Percentiles rank a stretch among this genome's conserved stretches.
Conservation (phyloP, 2,888 invertebrate species). For the Sclerodermus sp. region DNA sequence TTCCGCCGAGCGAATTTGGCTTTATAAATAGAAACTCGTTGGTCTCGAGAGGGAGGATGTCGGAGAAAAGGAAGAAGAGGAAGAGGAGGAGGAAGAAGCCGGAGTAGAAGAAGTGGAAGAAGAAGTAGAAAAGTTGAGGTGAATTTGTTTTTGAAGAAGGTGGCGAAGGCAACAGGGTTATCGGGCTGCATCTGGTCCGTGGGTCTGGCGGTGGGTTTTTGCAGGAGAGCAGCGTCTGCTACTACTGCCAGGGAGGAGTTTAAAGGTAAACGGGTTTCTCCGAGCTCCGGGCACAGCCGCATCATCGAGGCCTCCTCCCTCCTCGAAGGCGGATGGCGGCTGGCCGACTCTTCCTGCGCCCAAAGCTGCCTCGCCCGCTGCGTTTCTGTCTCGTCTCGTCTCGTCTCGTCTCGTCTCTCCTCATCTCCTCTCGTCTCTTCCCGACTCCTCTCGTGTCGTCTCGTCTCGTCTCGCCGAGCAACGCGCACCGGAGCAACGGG, state of each 20-base stretch:
- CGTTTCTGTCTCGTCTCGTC: not conserved
- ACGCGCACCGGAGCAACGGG: not conserved
- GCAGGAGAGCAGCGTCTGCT: slow-evolving; percentile 11
- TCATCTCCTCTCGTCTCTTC: not conserved
- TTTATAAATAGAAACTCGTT: too few relatives aligned
- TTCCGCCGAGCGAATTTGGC: too few relatives aligned
- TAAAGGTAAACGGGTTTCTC: slow-evolving; percentile 52
- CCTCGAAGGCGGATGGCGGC: not conserved
- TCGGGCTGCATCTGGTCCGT: not conserved
- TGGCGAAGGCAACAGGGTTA: not conserved
- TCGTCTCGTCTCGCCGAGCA: not conserved
- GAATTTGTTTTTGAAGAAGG: too few relatives aligned
- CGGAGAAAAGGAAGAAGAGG: too few relatives aligned
- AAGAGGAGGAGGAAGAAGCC: too few relatives aligned
- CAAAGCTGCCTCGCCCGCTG: too few relatives aligned
- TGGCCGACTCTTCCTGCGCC: too few relatives aligned
- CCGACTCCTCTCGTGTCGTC: not conserved
- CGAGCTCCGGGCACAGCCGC: slow-evolving; percentile 26
- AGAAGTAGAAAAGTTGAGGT: too few relatives aligned
- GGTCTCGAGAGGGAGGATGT: too few relatives aligned
- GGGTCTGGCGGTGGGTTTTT: slow-evolving; percentile 16
- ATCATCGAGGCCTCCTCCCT: slow-evolving; percentile 22
- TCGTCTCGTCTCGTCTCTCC: not conserved
- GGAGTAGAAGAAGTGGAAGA: too few relatives aligned
- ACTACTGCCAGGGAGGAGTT: slow-evolving; percentile 28